Base-by-base conservation (phyloP, 1,140 invertebrate genomes). In the Cepaea nemoralis region DNA sequence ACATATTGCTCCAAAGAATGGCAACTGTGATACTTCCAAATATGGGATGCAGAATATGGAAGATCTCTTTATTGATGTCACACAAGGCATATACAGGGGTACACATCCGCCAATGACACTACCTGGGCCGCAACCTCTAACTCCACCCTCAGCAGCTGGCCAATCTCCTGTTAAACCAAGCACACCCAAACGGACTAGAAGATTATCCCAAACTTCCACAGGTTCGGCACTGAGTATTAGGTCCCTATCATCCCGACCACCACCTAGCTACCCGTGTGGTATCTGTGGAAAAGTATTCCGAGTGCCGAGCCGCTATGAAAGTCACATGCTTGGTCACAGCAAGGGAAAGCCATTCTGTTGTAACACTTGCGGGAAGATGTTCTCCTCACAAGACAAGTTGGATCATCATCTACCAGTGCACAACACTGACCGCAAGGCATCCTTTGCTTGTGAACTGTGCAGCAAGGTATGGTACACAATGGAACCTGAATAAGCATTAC, bases 291-390 rank as follows among this genome's bases (percentile, higher is more conserved):
- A 83, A 40, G 80, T 81, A 12, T 83, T 83, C 74, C 27, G 83
- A 16, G 83, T 83, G 35, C 83, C 83, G 33, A 81, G 79, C 27
- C 79, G 83, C n/a, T 83, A 81, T 55, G 83, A 83, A 24, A 81
- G 79, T 48, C 83, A 83, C 76, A 83, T 83, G 83, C 75, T 83
- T 33, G 80, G 83, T 78, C 83, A 83, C 37, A 81, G 79, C 35
- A 83, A 83, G 55, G 83, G 83, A 22, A 83, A 83, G 48, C 83
- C 83, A 24, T 83, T 77, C 50, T 83, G 83, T 71, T 83, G 83
- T 45, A 80, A 83, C 45, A 73, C 70, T 6, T 83, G 83, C 66
- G 83, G 83, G 5, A 83, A 83, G 45, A 71, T 83, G 79, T 83
- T 83, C 40, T 45, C 80, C 10, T 81, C 83, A 27, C 79, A 83